Base-by-base conservation (phyloP, 2,888 invertebrate species). In the Watsonalla cultraria region DNA sequence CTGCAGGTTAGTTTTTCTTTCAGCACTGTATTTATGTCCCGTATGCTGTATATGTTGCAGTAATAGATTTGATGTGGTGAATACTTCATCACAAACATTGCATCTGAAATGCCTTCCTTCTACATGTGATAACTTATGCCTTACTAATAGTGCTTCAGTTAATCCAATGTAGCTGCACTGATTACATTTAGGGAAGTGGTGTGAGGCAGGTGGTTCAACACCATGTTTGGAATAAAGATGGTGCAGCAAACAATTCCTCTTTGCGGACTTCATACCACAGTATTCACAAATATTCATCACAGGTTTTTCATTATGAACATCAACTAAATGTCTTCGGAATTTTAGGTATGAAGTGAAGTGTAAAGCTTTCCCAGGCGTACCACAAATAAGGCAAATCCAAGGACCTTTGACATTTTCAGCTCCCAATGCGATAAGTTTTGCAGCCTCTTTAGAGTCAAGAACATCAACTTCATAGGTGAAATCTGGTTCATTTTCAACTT, bases 171-270 rank as follows among this genome's bases (percentile, higher is more conserved):
- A 95, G 39, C 92, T 92, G 74, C 97, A 97, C 51, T 92, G 84
- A 56, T 93, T 92, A 78, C 97, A 97, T 76, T 95, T 95, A 0
- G 96, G 96, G 74, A 96, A 97, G 54, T 91, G 90, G 76, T 94
- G 94, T 51, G 92, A 92, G 50, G 93, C 85, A 2, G 96, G 94
- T 7, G 95, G 94, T 11, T 93, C 92, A 42, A 96, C 91, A 56
- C 94, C 94, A 85, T 97, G 97, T 70, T 96, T 96, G 0, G 94
- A 93, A 66, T 94, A 95, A 76, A 96, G 85, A 78, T 97, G 97
- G 77, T 96, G 95, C 69, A 95, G 86, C 57, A 96, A 88, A 60
- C 95, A 92, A 65, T 95, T 95, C 61, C 95, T 92, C 70, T 94
- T 95, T 1, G 89, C 86, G 24, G 96, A 94, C 70, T 93, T 94